Conservation (phyloP, 2,113 vertebrate genomes). For the Microcebus tavaratra region DNA sequence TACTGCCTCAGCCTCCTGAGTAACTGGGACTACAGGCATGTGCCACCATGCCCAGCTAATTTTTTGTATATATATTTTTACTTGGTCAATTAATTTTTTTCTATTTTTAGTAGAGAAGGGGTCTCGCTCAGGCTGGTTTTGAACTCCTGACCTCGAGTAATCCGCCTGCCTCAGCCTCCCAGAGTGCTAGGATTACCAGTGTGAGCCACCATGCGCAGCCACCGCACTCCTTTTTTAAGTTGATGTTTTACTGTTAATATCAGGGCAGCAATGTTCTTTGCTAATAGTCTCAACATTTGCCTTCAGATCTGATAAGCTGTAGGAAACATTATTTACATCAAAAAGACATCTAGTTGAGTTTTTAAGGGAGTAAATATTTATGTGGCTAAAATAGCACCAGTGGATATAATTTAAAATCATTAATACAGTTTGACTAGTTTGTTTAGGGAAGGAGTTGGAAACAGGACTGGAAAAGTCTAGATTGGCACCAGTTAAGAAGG, state of each 20-base stretch:
- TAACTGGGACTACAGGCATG: too few species aligned
- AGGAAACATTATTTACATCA: conserved; percentile 40
- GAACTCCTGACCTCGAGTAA: too few species aligned
- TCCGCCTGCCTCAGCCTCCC: too few species aligned
- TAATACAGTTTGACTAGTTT: background rate
- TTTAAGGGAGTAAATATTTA: conserved; percentile 52
- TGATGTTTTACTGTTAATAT: conserved; percentile 22
- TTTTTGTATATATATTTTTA: too few species aligned
- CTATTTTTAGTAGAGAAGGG: too few species aligned
- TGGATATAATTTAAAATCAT: conserved; percentile 38
- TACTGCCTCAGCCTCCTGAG: too few species aligned
- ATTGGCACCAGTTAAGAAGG: background rate
- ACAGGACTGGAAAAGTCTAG: background rate
- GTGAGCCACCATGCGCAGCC: too few species aligned
- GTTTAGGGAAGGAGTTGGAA: conserved; percentile 35
- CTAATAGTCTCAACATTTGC: conserved; percentile 9
- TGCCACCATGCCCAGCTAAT: too few species aligned
- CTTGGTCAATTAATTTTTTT: too few species aligned
- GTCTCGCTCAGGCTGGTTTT: too few species aligned
- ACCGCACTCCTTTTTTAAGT: background rate
- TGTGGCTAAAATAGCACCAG: background rate
- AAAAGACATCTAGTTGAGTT: conserved; percentile 7
- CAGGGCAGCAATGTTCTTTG: background rate
- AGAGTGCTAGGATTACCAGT: too few species aligned
- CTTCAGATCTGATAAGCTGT: conserved; percentile 28